Base-by-base conservation (phyloP, 2,797 vertebrate genomes). In the Enteromius treurensis region DNA sequence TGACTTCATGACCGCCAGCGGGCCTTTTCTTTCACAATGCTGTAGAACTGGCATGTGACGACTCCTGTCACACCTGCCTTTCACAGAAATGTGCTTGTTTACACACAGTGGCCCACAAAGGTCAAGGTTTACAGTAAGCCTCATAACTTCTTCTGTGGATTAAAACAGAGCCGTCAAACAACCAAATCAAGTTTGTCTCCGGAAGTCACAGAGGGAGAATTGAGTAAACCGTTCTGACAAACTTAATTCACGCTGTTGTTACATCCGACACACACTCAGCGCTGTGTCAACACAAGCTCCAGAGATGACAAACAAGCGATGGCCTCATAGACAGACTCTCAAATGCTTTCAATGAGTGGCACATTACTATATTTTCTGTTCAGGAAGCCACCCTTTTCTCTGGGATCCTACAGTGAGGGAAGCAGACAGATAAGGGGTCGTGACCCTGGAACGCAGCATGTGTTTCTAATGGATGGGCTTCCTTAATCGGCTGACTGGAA, bases 381-480 rank as follows among this genome's bases (percentile, higher is more conserved):
- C n/a, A n/a, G n/a, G n/a, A n/a, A n/a, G n/a, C n/a, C n/a, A n/a
- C n/a, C 64, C 82, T 86, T 84, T 88, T 67, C 77, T 74, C n/a
- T 53, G 47, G 23, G 55, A 42, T 71, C 47, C 74, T 67, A 49
- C 58, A 29, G n/a, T 37, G 32, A 77, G 37, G 68, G 34, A 73
- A 80, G 77, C n/a, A 1, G 62, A 45, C 81, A 79, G 78, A 86
- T 69, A 55, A 45, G 4, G 51, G 76, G 85, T 77, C 45, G 23
- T 62, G 83, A 88, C 88, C 85, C 71, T 60, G n/a, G n/a, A 83
- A 62, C 5, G 13, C 77, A 84, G 82, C 83, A 82, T 85, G 37
- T 89, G 86, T 82, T 89, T 85, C 79, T 78, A 86, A 86, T 89
- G 53, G 60, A 70, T 47, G 71, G 13, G 21, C 40, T 82, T 83